phyloP scores from a whole-genome alignment of 2,888 invertebrate species.

The Carabus problematicus region DNA sequence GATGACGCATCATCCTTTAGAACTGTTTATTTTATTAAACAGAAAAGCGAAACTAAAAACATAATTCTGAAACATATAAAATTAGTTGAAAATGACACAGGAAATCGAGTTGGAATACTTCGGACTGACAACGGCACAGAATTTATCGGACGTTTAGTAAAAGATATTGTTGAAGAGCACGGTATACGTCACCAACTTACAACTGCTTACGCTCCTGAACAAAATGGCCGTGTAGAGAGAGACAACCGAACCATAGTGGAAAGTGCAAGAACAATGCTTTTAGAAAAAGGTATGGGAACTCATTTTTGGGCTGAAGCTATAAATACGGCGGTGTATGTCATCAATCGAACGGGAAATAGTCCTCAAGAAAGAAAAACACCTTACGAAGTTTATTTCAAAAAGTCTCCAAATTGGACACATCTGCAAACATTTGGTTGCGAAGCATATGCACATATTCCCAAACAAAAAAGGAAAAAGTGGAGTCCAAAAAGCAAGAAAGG shows the following conservation, averaged over 20 bases:
- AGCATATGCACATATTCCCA: constrained; percentile 50
- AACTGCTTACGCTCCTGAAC: constrained; percentile 49
- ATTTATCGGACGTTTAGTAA: constrained; percentile 44
- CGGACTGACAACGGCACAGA: constrained; percentile 49
- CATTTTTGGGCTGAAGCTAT: constrained; percentile 34
- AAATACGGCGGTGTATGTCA: constrained; percentile 29
- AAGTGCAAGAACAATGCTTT: constrained; percentile 29
- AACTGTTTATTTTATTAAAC: not conserved
- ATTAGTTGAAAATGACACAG: no score
- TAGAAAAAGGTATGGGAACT: constrained; percentile 7
- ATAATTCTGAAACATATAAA: no score
- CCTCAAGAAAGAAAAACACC: constrained; percentile 47
- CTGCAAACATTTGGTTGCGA: constrained; percentile 50
- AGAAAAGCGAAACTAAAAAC: no score
- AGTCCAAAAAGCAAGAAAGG: constrained; percentile 47
- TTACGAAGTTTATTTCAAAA: constrained; percentile 50
- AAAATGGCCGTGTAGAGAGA: constrained; percentile 47
- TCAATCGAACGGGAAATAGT: constrained; percentile 36
- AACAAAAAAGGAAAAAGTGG: constrained; percentile 43
- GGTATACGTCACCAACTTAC: constrained; percentile 50
- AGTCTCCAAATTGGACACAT: constrained; percentile 51
- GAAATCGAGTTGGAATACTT: no score
- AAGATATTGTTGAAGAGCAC: constrained; percentile 44
- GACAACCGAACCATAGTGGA: constrained; percentile 26
- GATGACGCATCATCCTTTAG: constrained; percentile 49